Base-by-base conservation (phyloP, 2,113 vertebrate genomes). In the Forbesichthys papilliferus region DNA sequence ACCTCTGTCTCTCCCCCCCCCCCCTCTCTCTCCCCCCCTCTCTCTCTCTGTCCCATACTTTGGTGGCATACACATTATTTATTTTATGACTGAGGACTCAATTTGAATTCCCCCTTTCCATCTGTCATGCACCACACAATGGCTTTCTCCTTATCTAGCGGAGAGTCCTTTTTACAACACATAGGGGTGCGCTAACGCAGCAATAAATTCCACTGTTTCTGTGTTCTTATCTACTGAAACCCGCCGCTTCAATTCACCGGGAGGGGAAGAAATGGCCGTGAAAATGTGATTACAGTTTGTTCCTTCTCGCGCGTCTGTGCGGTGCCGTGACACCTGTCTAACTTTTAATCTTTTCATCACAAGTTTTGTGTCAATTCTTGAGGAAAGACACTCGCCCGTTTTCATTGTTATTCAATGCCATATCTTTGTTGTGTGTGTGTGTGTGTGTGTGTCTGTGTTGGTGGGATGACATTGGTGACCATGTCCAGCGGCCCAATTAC, bases 101-200 rank as follows among this genome's bases (percentile, higher is more conserved):
- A 91, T 91, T 87, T 78, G 85, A 89, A 86, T 81, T 82, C 84
- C 79, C 81, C 80, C 83, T 87, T 85, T 86, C 88, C 86, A 90
- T 91, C 90, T 86, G 83, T 90, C 88, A 90, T 82, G 79, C 64
- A 73, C 80, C 88, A 81, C 88, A 85, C 87, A 88, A 84, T 88
- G 84, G 84, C 88, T 83, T 85, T 62, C 86, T 81, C 82, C 88
- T 91, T 89, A 91, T 91, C 88, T 85, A 60, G 78, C 67, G 74
- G 84, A 86, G 85, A 89, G 87, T 86, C 81, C 89, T 87, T 90
- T 90, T 91, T 91, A 91, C 86, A 86, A 71, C 86, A 85, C 90
- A 87, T 90, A 88, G 87, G 87, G 90, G 88, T 85, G 72, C 79
- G 68, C 60, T 82, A 86, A 86, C 81, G 72, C 72, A 73, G 70